A percentile compares a stretch with the other conserved stretches of the same genome.
Evolutionary conservation across 2,888 invertebrate genomes (phyloP).

Genomic region (Campoplex capitator): DNA sequence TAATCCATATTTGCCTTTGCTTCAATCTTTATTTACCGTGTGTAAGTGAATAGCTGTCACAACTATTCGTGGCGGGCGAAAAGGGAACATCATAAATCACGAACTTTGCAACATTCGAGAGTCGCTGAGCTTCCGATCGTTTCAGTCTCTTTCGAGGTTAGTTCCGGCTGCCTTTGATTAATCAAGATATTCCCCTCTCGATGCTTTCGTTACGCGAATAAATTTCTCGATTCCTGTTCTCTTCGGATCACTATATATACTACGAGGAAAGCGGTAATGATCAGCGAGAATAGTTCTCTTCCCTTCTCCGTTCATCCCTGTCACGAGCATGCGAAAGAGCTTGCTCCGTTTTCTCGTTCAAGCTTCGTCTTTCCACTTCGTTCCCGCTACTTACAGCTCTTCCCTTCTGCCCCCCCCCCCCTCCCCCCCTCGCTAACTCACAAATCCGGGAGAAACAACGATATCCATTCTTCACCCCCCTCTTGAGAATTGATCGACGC

Average conservation of each 20-base stretch:
- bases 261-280: slow-evolving; percentile 60
- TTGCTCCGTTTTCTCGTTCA: slow-evolving; percentile 29
- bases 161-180: slow-evolving; percentile 60
- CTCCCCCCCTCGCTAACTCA: slow-evolving; percentile 37
- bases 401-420: slow-evolving; percentile 17
- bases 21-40: slow-evolving; percentile 33
- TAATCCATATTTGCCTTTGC: slow-evolving; percentile 27
- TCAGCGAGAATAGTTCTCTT: slow-evolving; percentile 53
- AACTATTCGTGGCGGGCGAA: slow-evolving; percentile 22
- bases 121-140: slow-evolving; percentile 40
- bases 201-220: slow-evolving; percentile 58
- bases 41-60: slow-evolving; percentile 13
- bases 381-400: slow-evolving; percentile 9
- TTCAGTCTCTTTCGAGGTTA: slow-evolving; percentile 24
- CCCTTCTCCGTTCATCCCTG: slow-evolving; percentile 43
- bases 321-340: slow-evolving; percentile 54
- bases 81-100: slow-evolving; percentile 54
- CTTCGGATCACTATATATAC: slow-evolving; percentile 9
- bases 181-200: slow-evolving; percentile 61
- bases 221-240: slow-evolving; percentile 60
- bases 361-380: slow-evolving; percentile 24
- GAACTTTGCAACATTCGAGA: slow-evolving; percentile 54
- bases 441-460: slow-evolving; percentile 31
- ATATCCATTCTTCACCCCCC: slow-evolving; percentile 51
- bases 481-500: slow-evolving; percentile 56